phyloP scores from a whole-genome alignment of 2,888 invertebrate genomes.

The Ceramica pisi region DNA sequence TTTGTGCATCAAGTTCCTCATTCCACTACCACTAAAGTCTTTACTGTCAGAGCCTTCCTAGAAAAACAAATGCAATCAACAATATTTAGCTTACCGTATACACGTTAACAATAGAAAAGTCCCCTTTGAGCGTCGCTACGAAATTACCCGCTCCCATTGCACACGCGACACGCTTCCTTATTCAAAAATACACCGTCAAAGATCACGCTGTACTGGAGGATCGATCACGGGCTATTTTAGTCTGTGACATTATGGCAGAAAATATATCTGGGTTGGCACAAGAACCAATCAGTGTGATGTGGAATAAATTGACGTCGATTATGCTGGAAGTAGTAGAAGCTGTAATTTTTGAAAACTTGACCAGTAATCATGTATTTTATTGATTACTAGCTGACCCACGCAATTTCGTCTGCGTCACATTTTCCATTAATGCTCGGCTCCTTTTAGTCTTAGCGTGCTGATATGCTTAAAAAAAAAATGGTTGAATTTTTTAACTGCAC shows the following conservation, averaged over 20 bases:
- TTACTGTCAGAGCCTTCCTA: neutral
- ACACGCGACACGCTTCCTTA: conserved; percentile 55
- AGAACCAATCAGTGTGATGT: conserved; percentile 4
- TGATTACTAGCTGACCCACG: neutral
- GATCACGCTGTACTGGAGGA: conserved; percentile 64
- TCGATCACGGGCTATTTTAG: conserved; percentile 64
- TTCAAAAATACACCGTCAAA: conserved; percentile 63
- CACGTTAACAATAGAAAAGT: conserved; percentile 6
- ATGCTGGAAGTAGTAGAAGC: no score
- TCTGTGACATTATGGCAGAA: conserved; percentile 53
- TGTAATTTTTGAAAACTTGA: neutral
- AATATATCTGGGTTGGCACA: conserved; percentile 12
- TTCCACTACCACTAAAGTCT: neutral
- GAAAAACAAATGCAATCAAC: neutral
- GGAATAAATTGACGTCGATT: neutral
- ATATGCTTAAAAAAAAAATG: no score
- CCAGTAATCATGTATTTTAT: neutral
- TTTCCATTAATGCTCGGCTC: no score
- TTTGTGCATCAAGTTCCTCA: neutral
- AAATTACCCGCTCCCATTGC: conserved; percentile 54
- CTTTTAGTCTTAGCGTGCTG: no score
- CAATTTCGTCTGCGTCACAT: no score
- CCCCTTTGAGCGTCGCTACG: conserved; percentile 13
- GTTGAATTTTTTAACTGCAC: no score
- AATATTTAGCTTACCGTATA: conserved; percentile 11